Evolutionary conservation across 2,888 invertebrate genomes (phyloP).

Genomic region (Luperina nickerlii): DNA sequence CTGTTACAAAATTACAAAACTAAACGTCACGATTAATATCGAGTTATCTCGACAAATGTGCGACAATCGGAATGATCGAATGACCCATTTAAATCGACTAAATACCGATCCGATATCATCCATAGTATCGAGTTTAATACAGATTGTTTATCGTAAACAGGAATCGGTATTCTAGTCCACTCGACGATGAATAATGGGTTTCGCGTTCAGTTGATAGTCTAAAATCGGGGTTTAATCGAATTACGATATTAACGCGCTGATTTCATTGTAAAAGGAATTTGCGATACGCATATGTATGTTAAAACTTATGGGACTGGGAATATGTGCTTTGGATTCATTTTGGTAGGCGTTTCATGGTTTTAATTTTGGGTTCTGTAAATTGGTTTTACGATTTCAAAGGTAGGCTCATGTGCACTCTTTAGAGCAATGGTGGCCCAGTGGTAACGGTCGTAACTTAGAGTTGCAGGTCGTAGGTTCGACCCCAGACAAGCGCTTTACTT

Average conservation of each 20-base stretch:
- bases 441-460: too few species aligned
- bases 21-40: constrained; percentile 52
- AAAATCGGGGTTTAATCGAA: constrained; percentile 53
- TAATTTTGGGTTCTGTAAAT: too few species aligned
- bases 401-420: background rate
- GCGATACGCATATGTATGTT: background rate
- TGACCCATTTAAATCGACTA: constrained; percentile 68
- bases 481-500: too few species aligned
- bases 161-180: constrained; percentile 56
- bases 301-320: constrained; percentile 4
- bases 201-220: constrained; percentile 48
- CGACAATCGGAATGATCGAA: constrained; percentile 66
- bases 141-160: constrained; percentile 66
- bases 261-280: constrained; percentile 36
- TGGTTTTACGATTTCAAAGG: background rate
- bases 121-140: constrained; percentile 63
- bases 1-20: constrained; percentile 41
- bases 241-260: constrained; percentile 44
- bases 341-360: background rate
- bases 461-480: too few species aligned
- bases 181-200: constrained; percentile 63
- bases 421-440: too few species aligned
- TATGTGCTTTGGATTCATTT: background rate
- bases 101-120: constrained; percentile 52
- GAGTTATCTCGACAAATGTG: constrained; percentile 64